Evolutionary conservation across 2,888 invertebrate species (phyloP).

Genomic region (Blomia tropicalis): DNA sequence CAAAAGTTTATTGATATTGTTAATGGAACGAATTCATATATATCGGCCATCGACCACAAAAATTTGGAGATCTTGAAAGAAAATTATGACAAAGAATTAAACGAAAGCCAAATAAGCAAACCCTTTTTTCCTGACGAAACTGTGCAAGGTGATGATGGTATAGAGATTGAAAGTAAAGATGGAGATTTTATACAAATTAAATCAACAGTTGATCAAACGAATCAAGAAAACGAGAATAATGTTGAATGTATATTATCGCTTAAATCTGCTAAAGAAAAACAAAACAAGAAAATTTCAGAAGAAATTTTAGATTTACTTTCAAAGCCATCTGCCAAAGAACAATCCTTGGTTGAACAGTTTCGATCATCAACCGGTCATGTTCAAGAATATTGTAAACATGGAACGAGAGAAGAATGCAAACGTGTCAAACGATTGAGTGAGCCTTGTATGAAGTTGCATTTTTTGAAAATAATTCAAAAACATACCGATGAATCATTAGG

Average conservation of each 20-base stretch:
- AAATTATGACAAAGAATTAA: neutral
- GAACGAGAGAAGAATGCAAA: conserved; percentile 72
- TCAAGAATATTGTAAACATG: conserved; percentile 85
- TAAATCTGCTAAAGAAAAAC: conserved; percentile 86
- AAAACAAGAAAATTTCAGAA: conserved; percentile 83
- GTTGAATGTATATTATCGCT: conserved; percentile 62
- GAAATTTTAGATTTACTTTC: conserved; percentile 83
- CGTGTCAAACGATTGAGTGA: conserved; percentile 38
- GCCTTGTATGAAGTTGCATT: conserved; percentile 76
- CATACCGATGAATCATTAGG: conserved; percentile 89
- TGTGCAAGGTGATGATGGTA: conserved; percentile 10
- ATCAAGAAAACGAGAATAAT: conserved; percentile 26
- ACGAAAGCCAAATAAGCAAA: neutral
- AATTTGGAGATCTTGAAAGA: neutral
- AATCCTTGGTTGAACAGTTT: conserved; percentile 83
- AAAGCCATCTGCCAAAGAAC: conserved; percentile 88
- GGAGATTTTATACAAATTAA: neutral
- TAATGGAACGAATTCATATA: conserved; percentile 33
- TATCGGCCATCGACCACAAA: conserved; percentile 18
- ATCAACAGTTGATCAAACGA: conserved; percentile 26
- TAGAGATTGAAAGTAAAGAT: neutral
- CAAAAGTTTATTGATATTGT: conserved; percentile 47
- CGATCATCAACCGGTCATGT: conserved; percentile 72
- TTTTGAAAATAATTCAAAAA: conserved; percentile 83
- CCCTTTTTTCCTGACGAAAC: no score